phyloP scores from a whole-genome alignment of 1,140 invertebrate genomes.

The Bombus fervidus region DNA sequence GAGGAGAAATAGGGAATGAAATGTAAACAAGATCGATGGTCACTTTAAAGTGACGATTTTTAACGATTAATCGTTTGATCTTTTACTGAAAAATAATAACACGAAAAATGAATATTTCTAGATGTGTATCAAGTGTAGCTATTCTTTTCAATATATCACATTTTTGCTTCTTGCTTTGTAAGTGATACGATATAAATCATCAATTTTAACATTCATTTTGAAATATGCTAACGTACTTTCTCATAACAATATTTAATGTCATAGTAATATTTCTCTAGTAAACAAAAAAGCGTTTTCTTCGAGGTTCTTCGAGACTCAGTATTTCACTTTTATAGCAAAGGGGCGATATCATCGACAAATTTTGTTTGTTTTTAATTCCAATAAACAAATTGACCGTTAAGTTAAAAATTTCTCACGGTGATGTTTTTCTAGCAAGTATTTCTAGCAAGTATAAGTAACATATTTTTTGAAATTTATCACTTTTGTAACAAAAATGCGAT shows the following conservation, averaged over 20 bases:
- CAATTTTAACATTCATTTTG: background rate
- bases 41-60: background rate
- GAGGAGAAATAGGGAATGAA: background rate
- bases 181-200: background rate
- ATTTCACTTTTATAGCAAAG: background rate
- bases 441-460: background rate
- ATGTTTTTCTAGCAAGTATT: background rate
- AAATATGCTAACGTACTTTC: background rate
- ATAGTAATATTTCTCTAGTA: background rate
- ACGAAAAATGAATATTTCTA: background rate
- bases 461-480: background rate
- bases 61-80: no score
- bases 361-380: background rate
- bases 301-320: background rate
- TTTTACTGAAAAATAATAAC: no score
- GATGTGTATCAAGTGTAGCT: background rate
- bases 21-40: conserved; percentile 10
- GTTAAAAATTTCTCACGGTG: background rate
- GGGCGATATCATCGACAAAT: background rate
- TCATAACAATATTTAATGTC: background rate
- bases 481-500: background rate
- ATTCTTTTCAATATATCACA: background rate
- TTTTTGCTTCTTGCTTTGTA: background rate
- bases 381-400: background rate
- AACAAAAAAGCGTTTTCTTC: background rate